Percentiles rank a stretch among this genome's conserved stretches.
phyloP scores from a whole-genome alignment of 2,888 invertebrate species.

The Habrosyne pyritoides region DNA sequence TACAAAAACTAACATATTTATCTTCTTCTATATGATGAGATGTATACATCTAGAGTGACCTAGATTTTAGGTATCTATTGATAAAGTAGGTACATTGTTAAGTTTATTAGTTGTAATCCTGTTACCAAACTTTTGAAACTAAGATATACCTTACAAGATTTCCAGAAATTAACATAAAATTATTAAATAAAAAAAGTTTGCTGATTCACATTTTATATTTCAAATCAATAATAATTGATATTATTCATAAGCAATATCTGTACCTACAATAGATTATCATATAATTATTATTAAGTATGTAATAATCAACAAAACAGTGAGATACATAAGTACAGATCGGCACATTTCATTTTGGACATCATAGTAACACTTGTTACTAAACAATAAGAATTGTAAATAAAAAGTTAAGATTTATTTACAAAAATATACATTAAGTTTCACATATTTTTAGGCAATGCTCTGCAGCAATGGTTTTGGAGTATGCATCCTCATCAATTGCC shows the following conservation, averaged over 20 bases:
- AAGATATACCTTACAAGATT: too few relatives aligned
- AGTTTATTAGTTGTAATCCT: too few relatives aligned
- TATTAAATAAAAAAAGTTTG: conserved; percentile 18
- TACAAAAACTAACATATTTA: too few relatives aligned
- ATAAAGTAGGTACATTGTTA: too few relatives aligned
- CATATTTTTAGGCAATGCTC: conserved; percentile 25
- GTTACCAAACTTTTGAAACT: too few relatives aligned
- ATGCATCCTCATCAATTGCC: conserved; percentile 35
- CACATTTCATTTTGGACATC: conserved; percentile 35
- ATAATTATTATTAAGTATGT: conserved; percentile 40
- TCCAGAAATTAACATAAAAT: too few relatives aligned
- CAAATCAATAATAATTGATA: conserved; percentile 28
- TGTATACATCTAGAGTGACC: too few relatives aligned
- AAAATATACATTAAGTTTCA: conserved; percentile 54
- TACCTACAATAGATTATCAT: conserved; percentile 55
- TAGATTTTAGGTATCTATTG: too few relatives aligned
- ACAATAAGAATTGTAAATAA: conserved; percentile 34
- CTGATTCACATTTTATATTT: conserved; percentile 50
- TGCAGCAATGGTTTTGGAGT: conserved; percentile 14
- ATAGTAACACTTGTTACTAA: conserved; percentile 21
- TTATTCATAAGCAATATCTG: conserved; percentile 57
- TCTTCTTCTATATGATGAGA: too few relatives aligned
- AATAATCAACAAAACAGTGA: conserved; percentile 57
- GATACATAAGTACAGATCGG: conserved; percentile 70
- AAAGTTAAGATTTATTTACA: conserved; percentile 64